phyloP scores from a whole-genome alignment of 2,113 vertebrate species.

The Zosterops japonicus region DNA sequence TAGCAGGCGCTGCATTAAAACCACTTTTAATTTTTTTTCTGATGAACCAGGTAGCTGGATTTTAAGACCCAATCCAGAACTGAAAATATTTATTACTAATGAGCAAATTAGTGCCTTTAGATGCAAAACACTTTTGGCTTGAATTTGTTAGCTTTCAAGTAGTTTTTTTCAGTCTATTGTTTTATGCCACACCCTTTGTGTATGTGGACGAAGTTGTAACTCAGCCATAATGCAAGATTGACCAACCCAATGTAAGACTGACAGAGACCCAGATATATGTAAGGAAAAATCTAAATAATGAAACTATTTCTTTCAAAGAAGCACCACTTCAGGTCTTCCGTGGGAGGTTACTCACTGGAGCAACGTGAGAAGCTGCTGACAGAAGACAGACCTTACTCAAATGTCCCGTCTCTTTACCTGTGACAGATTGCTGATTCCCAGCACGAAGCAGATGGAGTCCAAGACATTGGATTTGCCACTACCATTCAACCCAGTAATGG shows the following conservation, averaged over 20 bases:
- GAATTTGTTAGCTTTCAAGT: not conserved
- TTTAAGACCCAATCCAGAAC: not conserved
- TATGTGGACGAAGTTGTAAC: not conserved
- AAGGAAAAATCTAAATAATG: not conserved
- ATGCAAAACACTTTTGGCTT: not conserved
- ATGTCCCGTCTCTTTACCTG: conserved; percentile 75
- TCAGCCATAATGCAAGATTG: not conserved
- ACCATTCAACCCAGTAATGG: conserved; percentile 95
- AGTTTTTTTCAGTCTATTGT: not conserved
- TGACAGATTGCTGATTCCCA: conserved; percentile 88
- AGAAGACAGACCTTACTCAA: not conserved
- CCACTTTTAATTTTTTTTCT: not conserved
- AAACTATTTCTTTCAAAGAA: not conserved
- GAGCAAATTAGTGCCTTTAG: not conserved
- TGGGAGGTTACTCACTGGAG: fast-evolving
- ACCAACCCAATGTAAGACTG: not conserved
- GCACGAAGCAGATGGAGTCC: conserved; percentile 93
- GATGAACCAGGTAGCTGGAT: not conserved
- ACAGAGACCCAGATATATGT: not conserved
- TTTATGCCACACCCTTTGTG: not conserved
- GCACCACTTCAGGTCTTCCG: not conserved
- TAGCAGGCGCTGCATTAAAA: not conserved
- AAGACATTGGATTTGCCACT: conserved; percentile 97
- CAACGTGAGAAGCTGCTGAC: fast-evolving
- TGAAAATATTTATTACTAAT: not conserved